These are phyloP conservation scores for Bucorvus abyssinicus DNA, from an alignment of 2,797 vertebrate genomes.

Conservation along the genomic window DNA sequence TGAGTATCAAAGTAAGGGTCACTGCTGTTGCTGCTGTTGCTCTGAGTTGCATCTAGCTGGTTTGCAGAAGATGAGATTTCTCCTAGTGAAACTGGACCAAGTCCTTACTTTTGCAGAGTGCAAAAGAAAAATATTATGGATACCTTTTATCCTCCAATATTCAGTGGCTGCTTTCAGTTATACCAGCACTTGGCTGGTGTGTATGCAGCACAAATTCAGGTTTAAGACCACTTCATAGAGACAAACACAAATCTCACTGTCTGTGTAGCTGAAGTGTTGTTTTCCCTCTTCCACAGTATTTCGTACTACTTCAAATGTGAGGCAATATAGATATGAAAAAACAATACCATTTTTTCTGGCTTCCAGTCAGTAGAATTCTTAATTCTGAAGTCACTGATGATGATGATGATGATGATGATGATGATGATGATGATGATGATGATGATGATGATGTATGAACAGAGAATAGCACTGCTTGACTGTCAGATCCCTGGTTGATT, in stretches of 20 bases:
- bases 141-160: neutral
- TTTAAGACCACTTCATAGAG: neutral
- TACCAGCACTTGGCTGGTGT: neutral
- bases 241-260: neutral
- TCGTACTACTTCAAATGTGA: neutral
- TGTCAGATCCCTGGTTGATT: neutral
- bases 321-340: neutral
- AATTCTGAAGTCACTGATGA: neutral
- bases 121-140: neutral
- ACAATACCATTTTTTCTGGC: neutral
- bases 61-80: neutral
- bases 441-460: fast-evolving
- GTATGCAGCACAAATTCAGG: neutral
- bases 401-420: neutral
- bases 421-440: fast-evolving
- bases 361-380: neutral
- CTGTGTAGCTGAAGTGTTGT: neutral
- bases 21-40: neutral
- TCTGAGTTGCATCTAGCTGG: neutral
- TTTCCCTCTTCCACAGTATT: neutral
- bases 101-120: neutral
- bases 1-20: neutral
- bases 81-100: neutral
- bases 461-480: neutral
- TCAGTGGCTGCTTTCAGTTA: neutral